Conservation (phyloP, 2,113 vertebrate genomes). For the Daubentonia madagascariensis region DNA sequence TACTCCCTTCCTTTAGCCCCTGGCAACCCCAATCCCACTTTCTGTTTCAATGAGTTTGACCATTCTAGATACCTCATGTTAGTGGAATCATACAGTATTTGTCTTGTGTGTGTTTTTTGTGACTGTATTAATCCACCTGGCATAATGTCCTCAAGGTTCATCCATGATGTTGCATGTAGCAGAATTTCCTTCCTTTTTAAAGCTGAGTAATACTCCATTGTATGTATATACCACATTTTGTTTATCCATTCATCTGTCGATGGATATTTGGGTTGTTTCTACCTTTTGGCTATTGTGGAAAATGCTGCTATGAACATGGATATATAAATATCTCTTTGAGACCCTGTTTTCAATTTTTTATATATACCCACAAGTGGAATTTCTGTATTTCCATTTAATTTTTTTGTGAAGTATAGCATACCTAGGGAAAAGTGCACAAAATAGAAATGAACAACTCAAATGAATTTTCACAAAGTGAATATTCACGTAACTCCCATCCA, state of each 20-base stretch:
- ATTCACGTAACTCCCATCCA: neutral
- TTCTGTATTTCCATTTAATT: neutral
- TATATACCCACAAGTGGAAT: neutral
- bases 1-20: neutral
- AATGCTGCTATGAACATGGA: neutral
- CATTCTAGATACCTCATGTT: neutral
- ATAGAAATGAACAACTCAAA: neutral
- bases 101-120: neutral
- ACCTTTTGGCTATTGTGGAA: neutral
- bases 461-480: conserved; percentile 3
- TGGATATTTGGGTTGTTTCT: neutral
- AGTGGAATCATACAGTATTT: neutral
- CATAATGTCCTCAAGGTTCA: neutral
- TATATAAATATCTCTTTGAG: neutral
- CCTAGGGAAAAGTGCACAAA: neutral
- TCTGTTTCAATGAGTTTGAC: neutral
- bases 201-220: neutral
- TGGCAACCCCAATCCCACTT: neutral
- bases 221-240: neutral
- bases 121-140: neutral
- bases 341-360: neutral
- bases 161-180: neutral
- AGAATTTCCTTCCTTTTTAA: neutral
- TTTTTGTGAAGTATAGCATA: neutral
- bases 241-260: neutral